A percentile compares a stretch with the other conserved stretches of the same genome.
Conservation (phyloP, 2,797 vertebrate genomes). For the Huso huso region DNA sequence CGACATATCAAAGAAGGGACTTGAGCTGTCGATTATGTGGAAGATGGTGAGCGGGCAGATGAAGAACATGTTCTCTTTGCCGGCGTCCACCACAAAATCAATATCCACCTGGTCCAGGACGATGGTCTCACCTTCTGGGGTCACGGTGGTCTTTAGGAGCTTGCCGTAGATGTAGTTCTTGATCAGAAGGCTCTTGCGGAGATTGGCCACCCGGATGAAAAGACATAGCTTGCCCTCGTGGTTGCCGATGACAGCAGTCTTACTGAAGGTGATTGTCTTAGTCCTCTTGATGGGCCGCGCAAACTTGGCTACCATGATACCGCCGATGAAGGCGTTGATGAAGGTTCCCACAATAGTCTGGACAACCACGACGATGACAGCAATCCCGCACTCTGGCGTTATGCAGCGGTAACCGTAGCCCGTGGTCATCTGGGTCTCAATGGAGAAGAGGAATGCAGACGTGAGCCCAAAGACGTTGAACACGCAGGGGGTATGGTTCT, state of each 20-base stretch:
- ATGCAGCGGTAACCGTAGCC: slow-evolving; percentile 82
- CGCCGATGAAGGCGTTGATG: slow-evolving; percentile 90
- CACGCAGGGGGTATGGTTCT: slow-evolving; percentile 68
- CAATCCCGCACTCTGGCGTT: slow-evolving; percentile 74
- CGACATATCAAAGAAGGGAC: slow-evolving; percentile 90
- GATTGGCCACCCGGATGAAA: slow-evolving; percentile 84
- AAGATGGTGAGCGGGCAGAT: slow-evolving; percentile 71
- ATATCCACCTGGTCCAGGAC: slow-evolving; percentile 78
- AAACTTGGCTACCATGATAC: slow-evolving; percentile 87
- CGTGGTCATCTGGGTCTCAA: slow-evolving; percentile 91
- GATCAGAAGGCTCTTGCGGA: slow-evolving; percentile 88
- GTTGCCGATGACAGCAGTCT: slow-evolving; percentile 63
- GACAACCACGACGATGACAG: slow-evolving; percentile 77
- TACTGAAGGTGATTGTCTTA: slow-evolving; percentile 69
- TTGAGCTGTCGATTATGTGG: slow-evolving; percentile 80
- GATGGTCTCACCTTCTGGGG: slow-evolving; percentile 83
- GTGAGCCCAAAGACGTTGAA: slow-evolving; percentile 77
- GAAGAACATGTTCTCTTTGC: slow-evolving; percentile 68
- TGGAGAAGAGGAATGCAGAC: slow-evolving; percentile 84
- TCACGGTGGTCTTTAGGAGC: slow-evolving; percentile 78
- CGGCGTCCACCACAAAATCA: slow-evolving; percentile 59
- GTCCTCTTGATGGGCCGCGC: slow-evolving; percentile 80
- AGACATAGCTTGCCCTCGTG: slow-evolving; percentile 50
- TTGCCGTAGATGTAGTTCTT: slow-evolving; percentile 92
- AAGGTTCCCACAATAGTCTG: slow-evolving; percentile 84